A percentile compares a stretch with the other conserved stretches of the same genome.
Conservation (phyloP, 2,113 vertebrate genomes). For the Dasyurus viverrinus region DNA sequence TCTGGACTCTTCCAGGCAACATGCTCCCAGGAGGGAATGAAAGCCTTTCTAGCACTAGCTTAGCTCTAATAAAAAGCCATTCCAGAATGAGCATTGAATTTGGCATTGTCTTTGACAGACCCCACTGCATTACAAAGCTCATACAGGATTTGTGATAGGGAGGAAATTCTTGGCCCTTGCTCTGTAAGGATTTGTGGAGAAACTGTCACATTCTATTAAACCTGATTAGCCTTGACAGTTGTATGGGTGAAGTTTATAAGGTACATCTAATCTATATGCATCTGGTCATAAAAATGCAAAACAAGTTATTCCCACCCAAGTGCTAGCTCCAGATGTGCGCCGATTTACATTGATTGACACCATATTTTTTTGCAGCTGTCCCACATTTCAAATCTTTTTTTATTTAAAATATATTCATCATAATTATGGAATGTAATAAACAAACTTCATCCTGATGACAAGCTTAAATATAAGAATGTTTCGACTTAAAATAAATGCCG, state of each 20-base stretch:
- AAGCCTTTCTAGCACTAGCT: constrained; percentile 42
- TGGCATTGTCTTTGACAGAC: constrained; percentile 74
- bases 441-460: constrained; percentile 80
- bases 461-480: constrained; percentile 78
- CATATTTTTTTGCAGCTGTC: constrained; percentile 77
- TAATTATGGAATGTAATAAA: constrained; percentile 82
- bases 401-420: constrained; percentile 83
- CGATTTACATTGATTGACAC: constrained; percentile 75
- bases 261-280: constrained; percentile 79
- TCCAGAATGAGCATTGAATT: constrained; percentile 71
- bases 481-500: constrained; percentile 73
- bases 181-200: constrained; percentile 66
- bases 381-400: constrained; percentile 79
- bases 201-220: constrained; percentile 73
- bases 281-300: constrained; percentile 81
- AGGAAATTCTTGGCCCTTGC: constrained; percentile 72
- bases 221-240: constrained; percentile 78
- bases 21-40: constrained; percentile 26
- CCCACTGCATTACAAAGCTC: constrained; percentile 19
- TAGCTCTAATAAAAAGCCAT: constrained; percentile 64
- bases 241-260: constrained; percentile 81
- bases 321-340: constrained; percentile 77
- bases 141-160: constrained; percentile 45
- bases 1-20: constrained; percentile 31
- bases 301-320: constrained; percentile 77